Percentiles rank a stretch among this genome's conserved stretches.
These are phyloP conservation scores for Emydoidea blandingii DNA, from an alignment of 2,797 vertebrate species.

Conservation along the genomic window DNA sequence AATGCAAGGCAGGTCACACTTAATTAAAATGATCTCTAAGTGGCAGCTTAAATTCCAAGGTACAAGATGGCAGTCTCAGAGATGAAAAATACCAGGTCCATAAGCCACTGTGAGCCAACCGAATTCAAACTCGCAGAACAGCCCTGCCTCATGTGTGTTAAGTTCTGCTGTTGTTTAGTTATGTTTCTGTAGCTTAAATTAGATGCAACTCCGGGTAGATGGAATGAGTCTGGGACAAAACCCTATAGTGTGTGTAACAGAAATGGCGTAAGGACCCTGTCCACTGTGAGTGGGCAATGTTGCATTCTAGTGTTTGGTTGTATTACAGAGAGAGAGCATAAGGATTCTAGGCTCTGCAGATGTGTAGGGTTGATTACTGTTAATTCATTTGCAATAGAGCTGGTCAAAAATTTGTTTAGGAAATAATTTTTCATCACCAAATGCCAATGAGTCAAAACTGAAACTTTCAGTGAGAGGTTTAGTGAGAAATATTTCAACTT, in stretches of 20 bases:
- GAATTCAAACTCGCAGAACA: too few relatives aligned
- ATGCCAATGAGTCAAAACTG: background rate
- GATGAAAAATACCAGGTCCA: too few relatives aligned
- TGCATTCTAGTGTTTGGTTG: background rate
- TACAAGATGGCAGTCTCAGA: too few relatives aligned
- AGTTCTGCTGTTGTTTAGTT: too few relatives aligned
- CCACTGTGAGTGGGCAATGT: background rate
- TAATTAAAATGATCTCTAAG: too few relatives aligned
- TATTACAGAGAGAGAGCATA: background rate
- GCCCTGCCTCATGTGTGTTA: too few relatives aligned
- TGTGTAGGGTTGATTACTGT: background rate
- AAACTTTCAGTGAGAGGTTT: background rate
- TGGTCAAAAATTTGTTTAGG: background rate
- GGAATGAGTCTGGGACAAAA: too few relatives aligned
- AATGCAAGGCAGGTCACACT: too few relatives aligned
- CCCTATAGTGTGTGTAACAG: background rate
- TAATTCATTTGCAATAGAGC: background rate
- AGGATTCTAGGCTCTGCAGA: background rate
- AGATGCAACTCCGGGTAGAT: too few relatives aligned
- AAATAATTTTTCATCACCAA: background rate
- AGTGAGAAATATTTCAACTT: background rate
- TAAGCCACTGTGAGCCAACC: too few relatives aligned
- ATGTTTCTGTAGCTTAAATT: too few relatives aligned
- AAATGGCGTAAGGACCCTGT: background rate
- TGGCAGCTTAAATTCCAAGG: too few relatives aligned